phyloP scores from a whole-genome alignment of 1,140 invertebrate species.

The Drosophila kanapiae region DNA sequence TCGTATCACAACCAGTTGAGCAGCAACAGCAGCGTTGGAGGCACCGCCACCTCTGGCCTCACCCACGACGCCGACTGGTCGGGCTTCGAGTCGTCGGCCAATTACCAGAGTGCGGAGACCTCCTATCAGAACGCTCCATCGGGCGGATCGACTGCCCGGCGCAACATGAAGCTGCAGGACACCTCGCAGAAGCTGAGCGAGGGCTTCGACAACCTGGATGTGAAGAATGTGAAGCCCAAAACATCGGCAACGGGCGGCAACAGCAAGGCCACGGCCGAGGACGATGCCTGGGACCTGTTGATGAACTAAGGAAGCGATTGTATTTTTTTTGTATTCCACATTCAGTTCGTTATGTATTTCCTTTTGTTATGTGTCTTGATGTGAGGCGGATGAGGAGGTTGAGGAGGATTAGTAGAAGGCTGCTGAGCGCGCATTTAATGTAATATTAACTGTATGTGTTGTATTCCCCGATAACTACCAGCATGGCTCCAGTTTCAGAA shows the following conservation, averaged over 20 bases:
- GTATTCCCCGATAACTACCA: constrained; percentile 46
- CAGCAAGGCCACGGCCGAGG: constrained; percentile 85
- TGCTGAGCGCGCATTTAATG: constrained; percentile 76
- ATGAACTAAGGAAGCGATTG: constrained; percentile 85
- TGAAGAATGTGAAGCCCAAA: constrained; percentile 83
- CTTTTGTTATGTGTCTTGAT: constrained; percentile 55
- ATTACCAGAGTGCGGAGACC: constrained; percentile 72
- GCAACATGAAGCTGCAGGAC: constrained; percentile 73
- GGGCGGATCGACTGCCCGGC: constrained; percentile 55
- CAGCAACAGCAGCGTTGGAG: constrained; percentile 29
- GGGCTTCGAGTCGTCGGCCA: constrained; percentile 61
- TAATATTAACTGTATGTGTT: constrained; percentile 54
- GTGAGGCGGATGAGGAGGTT: constrained; percentile 40
- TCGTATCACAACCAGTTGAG: constrained; percentile 75
- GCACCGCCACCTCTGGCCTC: constrained; percentile 40
- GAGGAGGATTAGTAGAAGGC: constrained; percentile 14
- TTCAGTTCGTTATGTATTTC: constrained; percentile 59
- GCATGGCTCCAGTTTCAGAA: constrained; percentile 26
- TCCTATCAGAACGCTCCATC: constrained; percentile 79
- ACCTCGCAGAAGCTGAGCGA: constrained; percentile 83
- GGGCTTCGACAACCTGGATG: constrained; percentile 86
- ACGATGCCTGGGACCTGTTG: constrained; percentile 87
- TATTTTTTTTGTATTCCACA: constrained; percentile 36
- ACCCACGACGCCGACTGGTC: constrained; percentile 73
- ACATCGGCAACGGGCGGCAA: constrained; percentile 63